Conservation (phyloP, 2,113 vertebrate genomes). For the Henicopernis longicauda region DNA sequence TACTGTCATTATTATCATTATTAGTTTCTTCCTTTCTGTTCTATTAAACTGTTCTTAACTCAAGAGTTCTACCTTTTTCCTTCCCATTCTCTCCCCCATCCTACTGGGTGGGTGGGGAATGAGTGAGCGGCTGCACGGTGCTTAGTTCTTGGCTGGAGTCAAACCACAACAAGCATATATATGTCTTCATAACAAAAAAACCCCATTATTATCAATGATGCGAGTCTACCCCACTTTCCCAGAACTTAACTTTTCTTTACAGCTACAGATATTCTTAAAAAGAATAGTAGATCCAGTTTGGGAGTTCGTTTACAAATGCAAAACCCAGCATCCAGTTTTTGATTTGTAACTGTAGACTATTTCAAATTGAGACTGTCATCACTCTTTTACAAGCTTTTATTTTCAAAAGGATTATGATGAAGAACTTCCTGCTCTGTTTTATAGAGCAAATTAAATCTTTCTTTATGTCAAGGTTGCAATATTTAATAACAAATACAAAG, state of each 20-base stretch:
- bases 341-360: background rate
- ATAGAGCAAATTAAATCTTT: background rate
- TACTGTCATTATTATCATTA: too few species aligned
- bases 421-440: background rate
- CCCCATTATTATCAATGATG: background rate
- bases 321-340: background rate
- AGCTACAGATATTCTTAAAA: background rate
- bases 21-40: too few species aligned
- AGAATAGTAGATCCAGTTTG: background rate
- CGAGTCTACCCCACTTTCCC: background rate
- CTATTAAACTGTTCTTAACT: too few species aligned
- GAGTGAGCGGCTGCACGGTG: too few species aligned
- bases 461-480: background rate
- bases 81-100: too few species aligned
- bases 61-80: too few species aligned
- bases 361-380: background rate
- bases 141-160: too few species aligned
- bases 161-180: background rate
- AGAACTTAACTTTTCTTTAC: background rate
- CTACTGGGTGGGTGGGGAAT: too few species aligned
- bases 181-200: background rate
- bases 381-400: background rate
- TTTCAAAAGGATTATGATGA: background rate
- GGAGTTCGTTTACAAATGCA: background rate
- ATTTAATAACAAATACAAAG: background rate